phyloP scores from a whole-genome alignment of 2,888 invertebrate species.

The Pasiphila rectangulata region DNA sequence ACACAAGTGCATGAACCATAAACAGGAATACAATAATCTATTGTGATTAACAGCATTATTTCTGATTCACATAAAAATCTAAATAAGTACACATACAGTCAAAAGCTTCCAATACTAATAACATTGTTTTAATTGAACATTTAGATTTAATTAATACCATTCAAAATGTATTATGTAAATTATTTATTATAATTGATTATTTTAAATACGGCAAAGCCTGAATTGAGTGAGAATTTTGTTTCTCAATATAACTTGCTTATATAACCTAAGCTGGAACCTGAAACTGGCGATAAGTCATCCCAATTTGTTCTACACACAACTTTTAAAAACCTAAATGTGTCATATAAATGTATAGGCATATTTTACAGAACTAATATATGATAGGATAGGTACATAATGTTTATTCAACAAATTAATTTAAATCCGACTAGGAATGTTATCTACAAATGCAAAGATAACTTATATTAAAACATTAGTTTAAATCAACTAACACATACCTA shows the following conservation, averaged over 20 bases:
- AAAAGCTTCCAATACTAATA: slow-evolving; percentile 7
- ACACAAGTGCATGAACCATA: slow-evolving; percentile 9
- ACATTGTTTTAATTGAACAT: slow-evolving; percentile 12
- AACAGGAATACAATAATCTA: slow-evolving; percentile 7
- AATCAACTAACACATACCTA: slow-evolving; percentile 1
- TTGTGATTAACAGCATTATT: slow-evolving; percentile 3
- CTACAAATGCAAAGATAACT: slow-evolving; percentile 44
- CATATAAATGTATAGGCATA: no score
- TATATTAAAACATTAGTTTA: not conserved
- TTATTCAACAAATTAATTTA: no score
- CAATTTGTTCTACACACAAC: not conserved
- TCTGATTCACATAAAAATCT: not conserved
- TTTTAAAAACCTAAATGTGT: not conserved
- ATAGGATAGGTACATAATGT: no score
- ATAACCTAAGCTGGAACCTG: no score
- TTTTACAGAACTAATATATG: no score
- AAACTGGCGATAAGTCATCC: no score
- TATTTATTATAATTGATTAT: not conserved
- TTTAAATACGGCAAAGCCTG: no score
- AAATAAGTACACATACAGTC: not conserved
- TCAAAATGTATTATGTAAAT: not conserved
- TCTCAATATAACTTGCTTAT: no score
- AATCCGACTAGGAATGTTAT: slow-evolving; percentile 62
- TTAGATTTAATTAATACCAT: not conserved
- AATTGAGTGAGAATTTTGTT: no score